These are phyloP conservation scores for Clarias platycephalus DNA, from an alignment of 2,797 vertebrate species.

Conservation along the genomic window DNA sequence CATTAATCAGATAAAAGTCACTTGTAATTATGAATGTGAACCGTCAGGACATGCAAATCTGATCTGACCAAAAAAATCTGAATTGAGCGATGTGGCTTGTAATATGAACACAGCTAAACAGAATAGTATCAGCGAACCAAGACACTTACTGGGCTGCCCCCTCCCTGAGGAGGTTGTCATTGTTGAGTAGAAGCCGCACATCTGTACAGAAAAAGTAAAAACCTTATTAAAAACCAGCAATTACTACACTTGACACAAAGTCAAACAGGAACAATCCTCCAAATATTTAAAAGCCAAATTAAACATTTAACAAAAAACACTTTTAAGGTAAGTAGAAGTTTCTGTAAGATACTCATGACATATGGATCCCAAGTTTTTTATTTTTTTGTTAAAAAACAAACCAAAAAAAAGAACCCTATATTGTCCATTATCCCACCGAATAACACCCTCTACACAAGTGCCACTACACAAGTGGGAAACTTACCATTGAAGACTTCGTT, in stretches of 20 bases:
- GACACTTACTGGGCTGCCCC: slow-evolving; percentile 92
- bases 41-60: too few species aligned
- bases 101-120: too few species aligned
- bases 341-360: neutral
- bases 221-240: neutral
- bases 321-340: neutral
- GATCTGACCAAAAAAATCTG: too few species aligned
- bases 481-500: slow-evolving; percentile 99
- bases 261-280: neutral
- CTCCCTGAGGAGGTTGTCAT: slow-evolving; percentile 98
- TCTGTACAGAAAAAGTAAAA: slow-evolving; percentile 74
- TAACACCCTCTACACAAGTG: neutral
- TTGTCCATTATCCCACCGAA: neutral
- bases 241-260: neutral
- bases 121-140: neutral
- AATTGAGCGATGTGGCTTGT: too few species aligned
- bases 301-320: neutral
- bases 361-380: neutral
- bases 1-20: too few species aligned
- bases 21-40: too few species aligned
- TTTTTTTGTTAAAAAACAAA: neutral
- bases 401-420: too few species aligned
- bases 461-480: slow-evolving; percentile 52
- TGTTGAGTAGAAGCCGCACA: slow-evolving; percentile 97
- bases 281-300: neutral